phyloP scores from a whole-genome alignment of 2,113 vertebrate species.

The Atherinomorus stipes region DNA sequence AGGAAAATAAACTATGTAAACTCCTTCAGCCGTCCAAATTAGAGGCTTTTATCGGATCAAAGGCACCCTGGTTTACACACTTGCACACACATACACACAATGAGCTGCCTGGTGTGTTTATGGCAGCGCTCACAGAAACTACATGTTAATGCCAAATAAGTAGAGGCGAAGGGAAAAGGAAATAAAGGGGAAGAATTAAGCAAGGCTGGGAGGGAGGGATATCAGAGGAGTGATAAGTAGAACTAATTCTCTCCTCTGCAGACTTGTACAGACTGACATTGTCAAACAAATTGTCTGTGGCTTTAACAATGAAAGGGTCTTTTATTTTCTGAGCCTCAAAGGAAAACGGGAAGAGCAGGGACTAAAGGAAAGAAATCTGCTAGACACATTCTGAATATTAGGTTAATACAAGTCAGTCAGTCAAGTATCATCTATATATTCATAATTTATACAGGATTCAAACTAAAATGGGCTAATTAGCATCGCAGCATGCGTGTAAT shows the following conservation, averaged over 20 bases:
- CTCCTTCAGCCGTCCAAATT: conserved; percentile 75
- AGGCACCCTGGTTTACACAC: conserved; percentile 57
- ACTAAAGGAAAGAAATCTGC: not conserved
- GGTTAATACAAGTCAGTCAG: not conserved
- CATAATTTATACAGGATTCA: not conserved
- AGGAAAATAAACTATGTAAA: conserved; percentile 56
- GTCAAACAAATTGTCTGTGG: conserved; percentile 64
- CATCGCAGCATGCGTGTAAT: too few relatives aligned
- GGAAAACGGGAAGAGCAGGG: not conserved
- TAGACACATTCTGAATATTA: not conserved
- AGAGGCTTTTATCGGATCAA: conserved; percentile 80
- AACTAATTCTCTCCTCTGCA: conserved; percentile 68
- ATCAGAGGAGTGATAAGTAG: conserved; percentile 72
- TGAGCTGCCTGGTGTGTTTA: conserved; percentile 50
- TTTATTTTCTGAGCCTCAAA: conserved; percentile 46
- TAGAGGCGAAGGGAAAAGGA: conserved; percentile 34
- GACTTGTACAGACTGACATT: conserved; percentile 46
- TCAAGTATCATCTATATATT: not conserved
- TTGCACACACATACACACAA: conserved; percentile 36
- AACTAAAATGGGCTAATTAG: not conserved
- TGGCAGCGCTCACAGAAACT: conserved; percentile 64
- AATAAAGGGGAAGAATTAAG: conserved; percentile 58
- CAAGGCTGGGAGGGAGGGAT: conserved; percentile 44
- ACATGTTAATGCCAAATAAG: conserved; percentile 78
- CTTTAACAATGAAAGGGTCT: conserved; percentile 46